These are phyloP conservation scores for Patella ulyssiponensis DNA, from an alignment of 2,888 invertebrate species.

Conservation along the genomic window DNA sequence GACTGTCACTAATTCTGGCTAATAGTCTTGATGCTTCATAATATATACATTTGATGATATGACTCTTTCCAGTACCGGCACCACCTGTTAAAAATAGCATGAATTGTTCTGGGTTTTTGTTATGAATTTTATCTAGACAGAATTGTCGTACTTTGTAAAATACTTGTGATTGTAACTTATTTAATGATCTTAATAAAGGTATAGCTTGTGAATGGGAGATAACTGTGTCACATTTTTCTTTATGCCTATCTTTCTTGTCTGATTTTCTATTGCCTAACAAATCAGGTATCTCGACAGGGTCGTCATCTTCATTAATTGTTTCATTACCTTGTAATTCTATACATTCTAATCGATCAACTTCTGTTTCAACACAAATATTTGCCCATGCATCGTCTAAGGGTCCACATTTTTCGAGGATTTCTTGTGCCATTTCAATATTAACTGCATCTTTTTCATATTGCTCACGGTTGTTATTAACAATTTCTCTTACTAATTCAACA, in stretches of 20 bases:
- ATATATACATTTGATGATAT: constrained; percentile 23
- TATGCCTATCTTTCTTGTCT: neutral
- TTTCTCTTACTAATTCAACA: neutral
- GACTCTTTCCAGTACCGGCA: constrained; percentile 20
- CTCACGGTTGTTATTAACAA: neutral
- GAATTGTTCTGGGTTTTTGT: neutral
- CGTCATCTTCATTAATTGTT: constrained; percentile 1
- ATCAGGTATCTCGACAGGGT: neutral
- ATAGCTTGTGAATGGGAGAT: neutral
- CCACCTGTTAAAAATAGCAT: constrained; percentile 26
- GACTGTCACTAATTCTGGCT: neutral
- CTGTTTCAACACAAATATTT: neutral
- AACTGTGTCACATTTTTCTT: no score
- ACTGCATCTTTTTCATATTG: constrained; percentile 5
- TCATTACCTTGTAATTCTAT: neutral
- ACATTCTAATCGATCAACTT: constrained; percentile 1
- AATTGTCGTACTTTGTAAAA: constrained; percentile 29
- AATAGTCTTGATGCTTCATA: constrained; percentile 24
- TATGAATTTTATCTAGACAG: constrained; percentile 17
- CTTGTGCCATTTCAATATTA: neutral
- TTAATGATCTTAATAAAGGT: constrained; percentile 20
- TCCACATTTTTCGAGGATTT: constrained; percentile 5
- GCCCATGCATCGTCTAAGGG: constrained; percentile 19
- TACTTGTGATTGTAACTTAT: constrained; percentile 18
- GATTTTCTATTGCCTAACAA: neutral